Evolutionary conservation across 2,113 vertebrate species (phyloP).

Genomic region (Chamaetylas fuelleborni): DNA sequence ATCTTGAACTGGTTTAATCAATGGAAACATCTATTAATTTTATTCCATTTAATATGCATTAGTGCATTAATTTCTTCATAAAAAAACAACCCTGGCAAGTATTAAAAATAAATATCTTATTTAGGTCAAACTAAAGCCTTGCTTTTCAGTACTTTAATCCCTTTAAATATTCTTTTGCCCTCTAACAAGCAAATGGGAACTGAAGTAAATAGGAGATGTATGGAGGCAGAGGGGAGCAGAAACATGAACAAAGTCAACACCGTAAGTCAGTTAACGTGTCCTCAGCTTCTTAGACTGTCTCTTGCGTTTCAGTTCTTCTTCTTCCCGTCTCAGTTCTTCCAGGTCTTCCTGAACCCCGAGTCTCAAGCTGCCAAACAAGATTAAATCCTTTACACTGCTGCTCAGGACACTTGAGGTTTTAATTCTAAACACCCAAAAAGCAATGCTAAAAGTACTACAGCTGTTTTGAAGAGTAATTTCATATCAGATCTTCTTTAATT

Average conservation of each 20-base stretch:
- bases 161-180: constrained; percentile 62
- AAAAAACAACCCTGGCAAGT: constrained; percentile 62
- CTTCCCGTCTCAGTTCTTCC: constrained; percentile 85
- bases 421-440: neutral
- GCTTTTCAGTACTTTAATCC: constrained; percentile 54
- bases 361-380: constrained; percentile 77
- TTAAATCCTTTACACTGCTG: constrained; percentile 1
- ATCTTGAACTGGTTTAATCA: constrained; percentile 61
- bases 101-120: constrained; percentile 72
- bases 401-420: neutral
- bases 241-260: constrained; percentile 35
- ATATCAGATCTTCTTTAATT: neutral
- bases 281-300: constrained; percentile 81
- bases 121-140: constrained; percentile 64
- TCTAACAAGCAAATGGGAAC: constrained; percentile 65
- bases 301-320: constrained; percentile 81
- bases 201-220: constrained; percentile 50
- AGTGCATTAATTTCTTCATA: constrained; percentile 68
- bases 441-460: neutral
- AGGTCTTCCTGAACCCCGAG: constrained; percentile 88
- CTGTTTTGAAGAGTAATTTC: neutral
- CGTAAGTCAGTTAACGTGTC: constrained; percentile 55
- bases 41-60: constrained; percentile 57
- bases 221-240: constrained; percentile 38
- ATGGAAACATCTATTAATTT: constrained; percentile 53